Evolutionary conservation across 1,140 invertebrate genomes (phyloP).

Genomic region (Leptopilina clavipes): DNA sequence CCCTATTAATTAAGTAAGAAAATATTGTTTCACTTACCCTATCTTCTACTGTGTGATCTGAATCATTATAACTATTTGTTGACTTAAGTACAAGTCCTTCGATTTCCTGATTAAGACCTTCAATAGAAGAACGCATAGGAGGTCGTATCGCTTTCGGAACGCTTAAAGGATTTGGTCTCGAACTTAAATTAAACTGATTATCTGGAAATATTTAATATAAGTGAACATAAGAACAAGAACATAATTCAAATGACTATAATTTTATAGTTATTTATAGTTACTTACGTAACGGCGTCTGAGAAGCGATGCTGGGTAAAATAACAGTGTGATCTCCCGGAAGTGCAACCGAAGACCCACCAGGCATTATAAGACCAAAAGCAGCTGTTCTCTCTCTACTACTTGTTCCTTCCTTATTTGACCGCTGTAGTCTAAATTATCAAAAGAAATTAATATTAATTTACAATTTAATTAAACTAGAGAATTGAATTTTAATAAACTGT

Average conservation of each 20-base stretch:
- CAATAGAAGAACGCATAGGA: slow-evolving; percentile 87
- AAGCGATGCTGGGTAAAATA: slow-evolving; percentile 72
- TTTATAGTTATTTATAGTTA: too few relatives aligned
- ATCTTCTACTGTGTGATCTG: slow-evolving; percentile 70
- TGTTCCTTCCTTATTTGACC: slow-evolving; percentile 73
- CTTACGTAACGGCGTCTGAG: slow-evolving; percentile 70
- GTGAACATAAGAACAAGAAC: neutral
- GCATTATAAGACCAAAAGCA: slow-evolving; percentile 73
- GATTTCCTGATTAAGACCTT: slow-evolving; percentile 90
- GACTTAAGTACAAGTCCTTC: slow-evolving; percentile 80
- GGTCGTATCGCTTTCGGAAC: slow-evolving; percentile 78
- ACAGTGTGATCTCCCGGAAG: slow-evolving; percentile 73
- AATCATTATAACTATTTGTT: slow-evolving; percentile 65
- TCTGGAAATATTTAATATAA: slow-evolving; percentile 52
- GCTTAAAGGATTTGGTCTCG: slow-evolving; percentile 77
- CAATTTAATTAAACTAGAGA: neutral
- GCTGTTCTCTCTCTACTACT: slow-evolving; percentile 74
- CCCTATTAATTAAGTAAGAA: neutral
- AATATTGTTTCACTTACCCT: slow-evolving; percentile 58
- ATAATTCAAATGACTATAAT: neutral
- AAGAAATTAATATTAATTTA: neutral
- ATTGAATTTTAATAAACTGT: neutral
- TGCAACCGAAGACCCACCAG: slow-evolving; percentile 69
- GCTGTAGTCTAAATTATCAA: slow-evolving; percentile 67
- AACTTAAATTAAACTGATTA: slow-evolving; percentile 72